These are phyloP conservation scores for Selenia dentaria DNA, from an alignment of 2,888 invertebrate species.

Conservation along the genomic window DNA sequence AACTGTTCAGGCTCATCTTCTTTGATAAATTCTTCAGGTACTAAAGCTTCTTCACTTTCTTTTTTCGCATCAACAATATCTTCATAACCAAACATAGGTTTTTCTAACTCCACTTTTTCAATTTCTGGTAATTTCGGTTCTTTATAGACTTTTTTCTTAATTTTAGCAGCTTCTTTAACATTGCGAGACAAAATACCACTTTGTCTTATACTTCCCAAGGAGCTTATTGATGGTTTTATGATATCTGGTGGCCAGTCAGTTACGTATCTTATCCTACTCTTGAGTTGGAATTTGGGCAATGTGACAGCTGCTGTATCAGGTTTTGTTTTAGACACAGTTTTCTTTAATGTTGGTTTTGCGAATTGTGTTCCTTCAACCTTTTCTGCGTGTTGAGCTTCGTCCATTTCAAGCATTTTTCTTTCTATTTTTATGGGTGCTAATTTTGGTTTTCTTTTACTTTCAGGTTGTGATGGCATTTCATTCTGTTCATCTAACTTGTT, in stretches of 20 bases:
- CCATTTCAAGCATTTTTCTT: slow-evolving; percentile 85
- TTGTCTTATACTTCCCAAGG: slow-evolving; percentile 84
- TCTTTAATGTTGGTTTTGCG: slow-evolving; percentile 88
- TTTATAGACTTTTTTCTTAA: slow-evolving; percentile 85
- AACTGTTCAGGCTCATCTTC: slow-evolving; percentile 70
- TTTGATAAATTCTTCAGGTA: slow-evolving; percentile 40
- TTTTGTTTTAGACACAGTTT: slow-evolving; percentile 79
- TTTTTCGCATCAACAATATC: slow-evolving; percentile 68
- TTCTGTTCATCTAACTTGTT: not conserved
- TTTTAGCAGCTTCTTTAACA: slow-evolving; percentile 87
- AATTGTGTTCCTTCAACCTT: slow-evolving; percentile 86
- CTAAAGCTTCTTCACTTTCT: slow-evolving; percentile 44
- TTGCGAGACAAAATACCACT: slow-evolving; percentile 89
- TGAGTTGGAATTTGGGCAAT: slow-evolving; percentile 88
- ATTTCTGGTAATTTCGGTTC: slow-evolving; percentile 83
- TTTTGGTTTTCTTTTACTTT: slow-evolving; percentile 53
- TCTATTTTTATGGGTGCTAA: slow-evolving; percentile 86
- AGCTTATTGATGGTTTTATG: slow-evolving; percentile 76
- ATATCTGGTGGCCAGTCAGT: slow-evolving; percentile 86
- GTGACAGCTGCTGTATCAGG: slow-evolving; percentile 62
- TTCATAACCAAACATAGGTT: slow-evolving; percentile 78
- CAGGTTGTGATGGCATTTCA: slow-evolving; percentile 28
- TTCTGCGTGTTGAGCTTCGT: slow-evolving; percentile 86
- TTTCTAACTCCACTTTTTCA: slow-evolving; percentile 83
- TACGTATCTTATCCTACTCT: slow-evolving; percentile 87